Conservation (phyloP, 1,140 invertebrate genomes). For the Drosophila ironensis region DNA sequence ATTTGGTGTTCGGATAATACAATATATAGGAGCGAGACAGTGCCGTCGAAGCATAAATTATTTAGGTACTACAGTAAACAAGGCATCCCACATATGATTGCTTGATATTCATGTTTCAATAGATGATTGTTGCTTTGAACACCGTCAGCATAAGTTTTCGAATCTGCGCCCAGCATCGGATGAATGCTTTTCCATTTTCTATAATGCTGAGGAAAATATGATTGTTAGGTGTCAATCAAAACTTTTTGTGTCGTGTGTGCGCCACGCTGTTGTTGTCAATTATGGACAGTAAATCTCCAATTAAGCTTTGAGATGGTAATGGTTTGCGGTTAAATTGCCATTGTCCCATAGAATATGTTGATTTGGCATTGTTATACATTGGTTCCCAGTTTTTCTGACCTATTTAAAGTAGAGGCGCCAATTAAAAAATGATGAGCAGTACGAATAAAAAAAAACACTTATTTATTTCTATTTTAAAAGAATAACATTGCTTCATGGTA, state of each 20-base stretch:
- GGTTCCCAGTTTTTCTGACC: not conserved
- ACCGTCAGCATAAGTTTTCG: constrained; percentile 15
- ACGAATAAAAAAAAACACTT: no score
- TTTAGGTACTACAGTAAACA: constrained; percentile 47
- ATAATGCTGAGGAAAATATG: constrained; percentile 38
- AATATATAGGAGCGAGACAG: no score
- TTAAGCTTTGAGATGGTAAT: constrained; percentile 59
- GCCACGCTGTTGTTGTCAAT: constrained; percentile 60
- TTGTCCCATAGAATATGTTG: constrained; percentile 28
- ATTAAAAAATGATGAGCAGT: no score
- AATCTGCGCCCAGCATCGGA: constrained; percentile 29
- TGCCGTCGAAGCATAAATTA: constrained; percentile 39
- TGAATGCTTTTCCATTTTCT: constrained; percentile 53
- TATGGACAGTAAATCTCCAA: constrained; percentile 67
- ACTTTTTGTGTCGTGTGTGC: constrained; percentile 42
- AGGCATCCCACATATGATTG: constrained; percentile 53
- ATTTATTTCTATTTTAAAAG: no score
- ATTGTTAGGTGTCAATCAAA: constrained; percentile 73
- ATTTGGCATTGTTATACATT: constrained; percentile 36
- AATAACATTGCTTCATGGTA: not conserved
- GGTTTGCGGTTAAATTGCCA: constrained; percentile 62
- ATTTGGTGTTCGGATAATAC: constrained; percentile 51
- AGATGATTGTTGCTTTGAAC: constrained; percentile 60
- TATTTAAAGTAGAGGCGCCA: no score
- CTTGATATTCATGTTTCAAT: constrained; percentile 9